Evolutionary conservation across 2,113 vertebrate genomes (phyloP), one percentile per base, ranked within the genome.

Genomic region (Lepisosteus oculatus): DNA sequence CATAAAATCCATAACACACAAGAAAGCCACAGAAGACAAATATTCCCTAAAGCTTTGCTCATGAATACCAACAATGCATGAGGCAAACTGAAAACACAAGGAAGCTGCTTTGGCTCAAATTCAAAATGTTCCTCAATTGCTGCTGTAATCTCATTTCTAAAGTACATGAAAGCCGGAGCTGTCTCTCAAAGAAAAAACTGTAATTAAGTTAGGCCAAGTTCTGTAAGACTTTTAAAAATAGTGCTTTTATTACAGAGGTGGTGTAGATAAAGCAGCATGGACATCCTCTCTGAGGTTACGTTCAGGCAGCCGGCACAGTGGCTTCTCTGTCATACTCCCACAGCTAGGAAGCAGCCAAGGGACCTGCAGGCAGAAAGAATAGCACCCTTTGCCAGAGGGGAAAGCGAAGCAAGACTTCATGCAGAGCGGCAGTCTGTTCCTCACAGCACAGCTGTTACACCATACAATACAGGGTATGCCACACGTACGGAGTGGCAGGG

Each of bases 371-470:
- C 73, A 72, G 54, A 73, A 66, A 72, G 64, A 65, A 61, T 12
- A 13, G 47, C 55, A 29, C 55, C 1, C 47, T 51, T 51, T 51
- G 47, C 47, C 47, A 51, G 47, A 8, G 74, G 72, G 55, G 74
- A 29, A 77, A 71, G 63, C 55, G 0, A 47, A 75, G 80, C 81
- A 45, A 73, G 74, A 76, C 75, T 74, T 84, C 86, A 83, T 81
- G 80, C 61, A 6, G 79, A 80, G 80, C 73, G 80, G 65, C 88
- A 83, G 86, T 85, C 86, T 86, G 86, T 76, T 86, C 81, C 81
- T 79, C 82, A 84, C 80, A 65, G 76, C 68, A 76, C 86, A 85
- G 86, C 86, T 87, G 88, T 83, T 85, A 70, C 79, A 51, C 77
- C 83, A 69, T 76, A 29, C 5, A 43, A 72, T 70, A 67, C 66